Conservation (phyloP, 2,797 vertebrate genomes). For the Acomys russatus region DNA sequence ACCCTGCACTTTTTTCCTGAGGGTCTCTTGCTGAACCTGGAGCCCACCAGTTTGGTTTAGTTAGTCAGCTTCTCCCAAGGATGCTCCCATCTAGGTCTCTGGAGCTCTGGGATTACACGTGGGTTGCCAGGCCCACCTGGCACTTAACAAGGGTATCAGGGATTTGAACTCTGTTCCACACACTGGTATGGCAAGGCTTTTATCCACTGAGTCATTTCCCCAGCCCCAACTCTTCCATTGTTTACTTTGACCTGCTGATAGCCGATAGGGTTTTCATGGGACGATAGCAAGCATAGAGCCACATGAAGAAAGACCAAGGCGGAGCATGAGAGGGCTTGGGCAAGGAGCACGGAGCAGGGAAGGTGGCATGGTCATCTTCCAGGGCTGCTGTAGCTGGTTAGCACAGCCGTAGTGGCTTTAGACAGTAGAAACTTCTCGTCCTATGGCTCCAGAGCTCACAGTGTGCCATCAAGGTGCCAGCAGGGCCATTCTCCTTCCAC, state of each 20-base stretch:
- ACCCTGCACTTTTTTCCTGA: no score
- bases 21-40: neutral
- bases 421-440: neutral
- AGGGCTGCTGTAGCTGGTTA: neutral
- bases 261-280: neutral
- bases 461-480: neutral
- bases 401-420: neutral
- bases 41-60: neutral
- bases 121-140: neutral
- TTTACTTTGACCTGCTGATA: neutral
- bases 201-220: neutral
- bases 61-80: neutral
- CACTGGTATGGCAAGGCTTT: neutral
- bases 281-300: conserved; percentile 1
- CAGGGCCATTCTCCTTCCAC: neutral
- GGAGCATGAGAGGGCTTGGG: no score
- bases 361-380: neutral
- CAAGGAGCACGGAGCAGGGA: neutral
- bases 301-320: neutral
- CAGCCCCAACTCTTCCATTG: neutral
- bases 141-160: neutral
- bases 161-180: neutral
- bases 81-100: neutral
- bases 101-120: neutral
- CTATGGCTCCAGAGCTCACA: neutral